Percentiles rank a stretch among this genome's conserved stretches.
These are phyloP conservation scores for Psix sp. DNA, from an alignment of 1,140 invertebrate species.

Conservation along the genomic window DNA sequence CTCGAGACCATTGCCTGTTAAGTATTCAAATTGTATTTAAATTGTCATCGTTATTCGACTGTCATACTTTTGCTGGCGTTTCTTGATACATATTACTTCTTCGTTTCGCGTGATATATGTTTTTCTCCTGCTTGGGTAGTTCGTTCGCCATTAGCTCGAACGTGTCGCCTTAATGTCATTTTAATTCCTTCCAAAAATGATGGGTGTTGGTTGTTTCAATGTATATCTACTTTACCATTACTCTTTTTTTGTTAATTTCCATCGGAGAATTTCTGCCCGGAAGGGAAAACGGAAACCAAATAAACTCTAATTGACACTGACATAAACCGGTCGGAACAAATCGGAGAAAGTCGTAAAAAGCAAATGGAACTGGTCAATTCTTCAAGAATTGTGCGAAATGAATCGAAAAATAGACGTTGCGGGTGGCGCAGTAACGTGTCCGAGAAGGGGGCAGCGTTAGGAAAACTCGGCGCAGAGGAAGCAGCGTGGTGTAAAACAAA, in stretches of 20 bases:
- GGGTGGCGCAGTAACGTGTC: too few species aligned
- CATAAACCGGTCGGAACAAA: neutral
- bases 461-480: slow-evolving; percentile 11
- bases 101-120: slow-evolving; percentile 33
- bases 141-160: slow-evolving; percentile 47
- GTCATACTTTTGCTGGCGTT: slow-evolving; percentile 38
- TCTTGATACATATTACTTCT: slow-evolving; percentile 27
- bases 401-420: slow-evolving; percentile 41
- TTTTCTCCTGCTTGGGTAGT: slow-evolving; percentile 24
- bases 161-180: slow-evolving; percentile 33
- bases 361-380: slow-evolving; percentile 31
- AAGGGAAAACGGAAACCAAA: neutral
- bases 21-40: slow-evolving; percentile 69
- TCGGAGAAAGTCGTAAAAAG: slow-evolving; percentile 8
- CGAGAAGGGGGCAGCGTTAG: too few species aligned
- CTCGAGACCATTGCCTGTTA: slow-evolving; percentile 58
- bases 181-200: too few species aligned
- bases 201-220: too few species aligned
- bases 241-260: too few species aligned
- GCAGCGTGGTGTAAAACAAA: slow-evolving; percentile 75
- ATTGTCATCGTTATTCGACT: slow-evolving; percentile 65
- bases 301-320: neutral
- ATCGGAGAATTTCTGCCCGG: too few species aligned
- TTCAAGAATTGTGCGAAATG: slow-evolving; percentile 27
- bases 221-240: too few species aligned